These are phyloP conservation scores for Bos indicus DNA, from an alignment of 2,113 vertebrate species.

Conservation along the genomic window DNA sequence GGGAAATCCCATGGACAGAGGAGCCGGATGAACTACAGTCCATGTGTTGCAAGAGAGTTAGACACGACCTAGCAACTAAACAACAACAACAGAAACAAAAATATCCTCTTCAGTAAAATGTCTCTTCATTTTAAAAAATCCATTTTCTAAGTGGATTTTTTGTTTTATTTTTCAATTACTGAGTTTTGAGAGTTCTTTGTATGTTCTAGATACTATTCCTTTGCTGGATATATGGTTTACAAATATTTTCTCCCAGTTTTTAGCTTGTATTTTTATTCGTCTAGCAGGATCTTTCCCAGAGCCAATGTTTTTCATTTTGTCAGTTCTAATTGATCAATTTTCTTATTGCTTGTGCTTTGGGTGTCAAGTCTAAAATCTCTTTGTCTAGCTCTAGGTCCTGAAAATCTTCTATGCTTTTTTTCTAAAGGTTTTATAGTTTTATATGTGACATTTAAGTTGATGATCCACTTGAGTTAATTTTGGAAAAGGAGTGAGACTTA, in stretches of 20 bases:
- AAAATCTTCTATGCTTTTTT: not conserved
- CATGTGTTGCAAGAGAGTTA: not conserved
- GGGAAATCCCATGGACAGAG: not conserved
- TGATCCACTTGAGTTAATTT: not conserved
- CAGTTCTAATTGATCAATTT: not conserved
- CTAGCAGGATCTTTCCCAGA: not conserved
- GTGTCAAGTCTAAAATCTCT: not conserved
- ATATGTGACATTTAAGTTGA: not conserved
- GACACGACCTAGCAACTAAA: not conserved
- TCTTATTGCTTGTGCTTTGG: not conserved
- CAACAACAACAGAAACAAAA: not conserved
- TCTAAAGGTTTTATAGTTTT: not conserved
- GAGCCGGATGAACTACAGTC: not conserved
- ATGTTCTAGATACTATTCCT: not conserved
- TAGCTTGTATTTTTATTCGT: not conserved
- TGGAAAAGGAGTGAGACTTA: not conserved
- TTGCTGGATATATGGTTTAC: not conserved
- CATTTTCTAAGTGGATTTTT: not conserved
- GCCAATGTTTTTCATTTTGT: not conserved
- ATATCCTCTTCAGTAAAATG: not conserved
- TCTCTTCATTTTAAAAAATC: not conserved
- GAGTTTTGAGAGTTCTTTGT: not conserved
- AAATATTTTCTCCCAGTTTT: not conserved
- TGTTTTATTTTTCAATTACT: not conserved
- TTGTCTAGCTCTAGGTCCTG: not conserved